Evolutionary conservation across 1,140 invertebrate genomes (phyloP).

Genomic region (Babylonia areolata): DNA sequence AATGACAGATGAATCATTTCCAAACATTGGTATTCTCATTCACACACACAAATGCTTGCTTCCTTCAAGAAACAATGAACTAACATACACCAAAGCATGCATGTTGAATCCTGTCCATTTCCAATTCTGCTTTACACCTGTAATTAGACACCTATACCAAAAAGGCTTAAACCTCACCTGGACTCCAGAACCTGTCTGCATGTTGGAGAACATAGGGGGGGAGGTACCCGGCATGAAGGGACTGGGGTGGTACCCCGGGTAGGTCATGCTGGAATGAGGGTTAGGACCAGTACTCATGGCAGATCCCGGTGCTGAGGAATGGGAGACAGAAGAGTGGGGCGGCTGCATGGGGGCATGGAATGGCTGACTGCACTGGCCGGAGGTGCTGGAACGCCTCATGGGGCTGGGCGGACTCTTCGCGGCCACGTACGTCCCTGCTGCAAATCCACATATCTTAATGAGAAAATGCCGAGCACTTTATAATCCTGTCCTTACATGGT

Average conservation of each 20-base stretch:
- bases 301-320: conserved; percentile 18
- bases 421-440: conserved; percentile 49
- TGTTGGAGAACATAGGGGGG: conserved; percentile 56
- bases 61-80: too few relatives aligned
- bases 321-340: conserved; percentile 55
- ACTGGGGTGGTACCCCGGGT: conserved; percentile 78
- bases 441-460: not conserved
- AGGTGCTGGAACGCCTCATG: conserved; percentile 84
- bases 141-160: too few relatives aligned
- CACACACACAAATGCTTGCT: too few relatives aligned
- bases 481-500: too few relatives aligned
- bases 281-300: not conserved
- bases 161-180: conserved; percentile 10
- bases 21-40: too few relatives aligned
- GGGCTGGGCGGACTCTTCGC: conserved; percentile 79
- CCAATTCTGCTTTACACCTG: too few relatives aligned
- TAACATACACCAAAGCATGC: too few relatives aligned
- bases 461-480: too few relatives aligned
- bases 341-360: conserved; percentile 57
- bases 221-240: conserved; percentile 64
- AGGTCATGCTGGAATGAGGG: conserved; percentile 77
- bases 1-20: too few relatives aligned
- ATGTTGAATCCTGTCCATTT: too few relatives aligned
- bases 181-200: not conserved
- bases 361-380: conserved; percentile 82